A percentile compares a stretch with the other conserved stretches of the same genome.
Conservation (phyloP, 1,140 invertebrate species). For the Drosophila ananassae region DNA sequence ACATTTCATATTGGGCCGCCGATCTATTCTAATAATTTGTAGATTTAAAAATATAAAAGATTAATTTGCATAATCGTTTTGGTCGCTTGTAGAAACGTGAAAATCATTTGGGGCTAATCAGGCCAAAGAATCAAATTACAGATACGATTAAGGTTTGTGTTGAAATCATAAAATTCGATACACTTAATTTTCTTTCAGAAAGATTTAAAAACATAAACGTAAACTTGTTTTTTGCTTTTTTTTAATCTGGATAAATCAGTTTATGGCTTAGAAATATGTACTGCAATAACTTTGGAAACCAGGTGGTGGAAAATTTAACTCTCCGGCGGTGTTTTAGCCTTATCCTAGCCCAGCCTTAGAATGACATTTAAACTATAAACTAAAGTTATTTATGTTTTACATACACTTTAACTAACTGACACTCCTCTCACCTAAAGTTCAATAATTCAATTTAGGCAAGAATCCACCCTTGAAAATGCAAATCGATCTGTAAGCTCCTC, state of each 20-base stretch:
- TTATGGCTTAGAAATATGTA: background rate
- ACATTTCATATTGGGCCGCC: background rate
- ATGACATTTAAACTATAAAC: background rate
- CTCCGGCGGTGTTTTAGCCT: background rate
- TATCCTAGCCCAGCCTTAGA: background rate
- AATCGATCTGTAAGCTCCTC: conserved; percentile 7
- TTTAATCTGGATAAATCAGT: background rate
- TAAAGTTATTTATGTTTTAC: background rate
- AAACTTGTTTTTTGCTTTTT: background rate
- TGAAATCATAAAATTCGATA: conserved; percentile 50
- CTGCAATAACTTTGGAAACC: background rate
- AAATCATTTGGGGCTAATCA: conserved; percentile 25
- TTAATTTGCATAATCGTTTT: conserved; percentile 36
- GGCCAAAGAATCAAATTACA: conserved; percentile 33
- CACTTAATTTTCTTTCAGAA: conserved; percentile 34
- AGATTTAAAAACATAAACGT: conserved; percentile 17
- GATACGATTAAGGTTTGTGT: conserved; percentile 33
- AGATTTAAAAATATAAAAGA: conserved; percentile 3
- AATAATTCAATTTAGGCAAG: background rate
- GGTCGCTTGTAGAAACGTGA: conserved; percentile 1
- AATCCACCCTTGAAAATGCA: conserved; percentile 1
- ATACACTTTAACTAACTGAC: background rate
- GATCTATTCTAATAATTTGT: background rate
- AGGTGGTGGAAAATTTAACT: background rate
- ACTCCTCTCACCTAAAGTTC: background rate